A percentile compares a stretch with the other conserved stretches of the same genome.
phyloP scores from a whole-genome alignment of 1,140 invertebrate species.

The Chrysopa pallens region DNA sequence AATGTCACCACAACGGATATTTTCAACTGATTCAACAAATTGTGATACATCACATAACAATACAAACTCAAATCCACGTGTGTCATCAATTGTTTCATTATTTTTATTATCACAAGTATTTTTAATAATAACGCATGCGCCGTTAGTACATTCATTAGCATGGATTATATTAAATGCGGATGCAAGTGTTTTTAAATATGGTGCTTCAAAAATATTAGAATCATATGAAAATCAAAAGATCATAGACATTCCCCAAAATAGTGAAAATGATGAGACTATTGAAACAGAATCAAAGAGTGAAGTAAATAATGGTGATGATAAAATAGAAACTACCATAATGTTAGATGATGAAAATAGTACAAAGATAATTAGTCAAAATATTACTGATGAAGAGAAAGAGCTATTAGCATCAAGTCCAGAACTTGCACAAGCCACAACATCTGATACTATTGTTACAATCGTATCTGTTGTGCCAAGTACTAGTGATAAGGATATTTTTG shows the following conservation, averaged over 20 bases:
- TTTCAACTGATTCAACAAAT: constrained; percentile 8
- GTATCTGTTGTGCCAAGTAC: constrained; percentile 13
- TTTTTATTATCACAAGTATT: constrained; percentile 94
- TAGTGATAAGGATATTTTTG: constrained; percentile 1
- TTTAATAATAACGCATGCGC: constrained; percentile 75
- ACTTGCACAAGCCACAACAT: constrained; percentile 15
- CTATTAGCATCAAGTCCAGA: constrained; percentile 33
- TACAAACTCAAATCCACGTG: constrained; percentile 29
- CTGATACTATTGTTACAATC: constrained; percentile 2
- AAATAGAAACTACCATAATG: neutral
- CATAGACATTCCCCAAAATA: neutral
- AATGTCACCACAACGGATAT: constrained; percentile 13
- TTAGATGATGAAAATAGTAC: neutral
- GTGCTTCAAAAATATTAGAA: constrained; percentile 53
- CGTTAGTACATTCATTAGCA: constrained; percentile 73
- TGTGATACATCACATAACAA: constrained; percentile 3
- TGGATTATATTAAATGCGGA: constrained; percentile 74
- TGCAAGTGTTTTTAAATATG: constrained; percentile 46
- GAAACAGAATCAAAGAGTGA: constrained; percentile 3
- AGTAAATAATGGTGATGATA: neutral
- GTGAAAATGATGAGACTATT: constrained; percentile 8
- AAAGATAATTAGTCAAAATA: constrained; percentile 26
- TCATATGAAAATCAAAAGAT: constrained; percentile 34
- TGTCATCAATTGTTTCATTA: constrained; percentile 77
- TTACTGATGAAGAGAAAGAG: constrained; percentile 87